These are phyloP conservation scores for Corythornis vintsioides DNA, from an alignment of 2,113 vertebrate genomes.

Conservation along the genomic window DNA sequence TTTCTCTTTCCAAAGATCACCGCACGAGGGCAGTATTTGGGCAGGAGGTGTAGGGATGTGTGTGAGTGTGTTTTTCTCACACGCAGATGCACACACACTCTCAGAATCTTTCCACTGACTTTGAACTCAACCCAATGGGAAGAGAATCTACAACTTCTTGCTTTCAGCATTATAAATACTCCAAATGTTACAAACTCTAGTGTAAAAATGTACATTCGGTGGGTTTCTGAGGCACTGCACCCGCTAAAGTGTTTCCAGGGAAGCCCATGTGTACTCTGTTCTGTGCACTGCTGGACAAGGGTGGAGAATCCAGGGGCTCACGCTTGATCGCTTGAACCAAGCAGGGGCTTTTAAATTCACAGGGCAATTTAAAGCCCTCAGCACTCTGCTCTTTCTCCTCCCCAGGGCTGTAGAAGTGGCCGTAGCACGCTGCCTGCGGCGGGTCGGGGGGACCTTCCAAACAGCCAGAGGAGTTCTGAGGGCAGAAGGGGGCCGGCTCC, in stretches of 20 bases:
- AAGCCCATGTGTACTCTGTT: conserved; percentile 64
- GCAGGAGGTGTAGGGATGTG: neutral
- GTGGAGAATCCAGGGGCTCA: conserved; percentile 88
- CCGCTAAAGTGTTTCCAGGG: conserved; percentile 74
- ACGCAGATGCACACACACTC: neutral
- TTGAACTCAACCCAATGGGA: conserved; percentile 19
- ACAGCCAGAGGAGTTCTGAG: conserved; percentile 76
- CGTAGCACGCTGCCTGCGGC: conserved; percentile 72
- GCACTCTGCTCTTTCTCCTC: conserved; percentile 76
- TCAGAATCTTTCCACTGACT: neutral
- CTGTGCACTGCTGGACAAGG: conserved; percentile 73
- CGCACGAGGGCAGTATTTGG: neutral
- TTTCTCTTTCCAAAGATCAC: neutral
- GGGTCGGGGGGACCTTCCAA: conserved; percentile 73
- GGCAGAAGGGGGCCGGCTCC: conserved; percentile 74
- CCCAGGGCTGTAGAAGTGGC: conserved; percentile 71
- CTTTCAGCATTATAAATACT: conserved; percentile 52
- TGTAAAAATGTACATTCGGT: conserved; percentile 78
- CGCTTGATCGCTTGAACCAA: conserved; percentile 86
- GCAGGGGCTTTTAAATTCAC: conserved; percentile 82
- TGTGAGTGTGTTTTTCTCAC: neutral
- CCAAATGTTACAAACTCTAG: conserved; percentile 59
- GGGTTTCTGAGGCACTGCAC: conserved; percentile 68
- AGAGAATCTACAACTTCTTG: conserved; percentile 35
- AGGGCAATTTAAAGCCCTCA: conserved; percentile 75